Evolutionary conservation across 2,113 vertebrate genomes (phyloP).

Genomic region (Psilopogon haemacephalus): DNA sequence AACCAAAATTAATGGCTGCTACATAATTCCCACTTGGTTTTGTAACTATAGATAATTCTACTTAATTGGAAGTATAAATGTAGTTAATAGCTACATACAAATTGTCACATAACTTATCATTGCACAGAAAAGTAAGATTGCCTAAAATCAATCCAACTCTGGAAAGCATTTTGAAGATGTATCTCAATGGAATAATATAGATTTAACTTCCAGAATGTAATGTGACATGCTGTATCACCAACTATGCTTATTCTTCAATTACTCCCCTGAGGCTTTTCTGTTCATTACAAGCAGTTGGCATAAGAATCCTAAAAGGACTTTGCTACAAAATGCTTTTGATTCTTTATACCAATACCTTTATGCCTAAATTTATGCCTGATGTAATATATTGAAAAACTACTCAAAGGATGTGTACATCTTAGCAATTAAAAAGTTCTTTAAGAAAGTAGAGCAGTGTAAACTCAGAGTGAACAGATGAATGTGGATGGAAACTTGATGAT

Average conservation of each 20-base stretch:
- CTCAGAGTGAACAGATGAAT: neutral
- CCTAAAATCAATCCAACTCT: neutral
- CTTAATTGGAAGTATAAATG: neutral
- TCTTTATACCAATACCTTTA: neutral
- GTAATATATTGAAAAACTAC: neutral
- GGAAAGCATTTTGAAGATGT: neutral
- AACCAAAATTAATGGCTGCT: neutral
- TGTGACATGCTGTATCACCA: neutral
- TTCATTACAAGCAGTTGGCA: neutral
- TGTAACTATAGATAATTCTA: neutral
- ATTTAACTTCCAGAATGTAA: neutral
- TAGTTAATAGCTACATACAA: neutral
- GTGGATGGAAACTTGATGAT: neutral
- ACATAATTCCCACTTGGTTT: neutral
- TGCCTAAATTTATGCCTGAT: neutral
- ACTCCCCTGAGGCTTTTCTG: neutral
- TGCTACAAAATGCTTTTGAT: neutral
- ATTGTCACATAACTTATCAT: neutral
- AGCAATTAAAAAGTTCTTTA: neutral
- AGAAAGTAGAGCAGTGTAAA: neutral
- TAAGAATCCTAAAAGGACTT: neutral
- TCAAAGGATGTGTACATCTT: neutral
- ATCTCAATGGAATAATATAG: neutral
- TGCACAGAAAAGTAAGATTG: neutral
- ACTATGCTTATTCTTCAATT: neutral